Evolutionary conservation across 2,888 invertebrate genomes (phyloP).

Genomic region (Parnassius glacialis): DNA sequence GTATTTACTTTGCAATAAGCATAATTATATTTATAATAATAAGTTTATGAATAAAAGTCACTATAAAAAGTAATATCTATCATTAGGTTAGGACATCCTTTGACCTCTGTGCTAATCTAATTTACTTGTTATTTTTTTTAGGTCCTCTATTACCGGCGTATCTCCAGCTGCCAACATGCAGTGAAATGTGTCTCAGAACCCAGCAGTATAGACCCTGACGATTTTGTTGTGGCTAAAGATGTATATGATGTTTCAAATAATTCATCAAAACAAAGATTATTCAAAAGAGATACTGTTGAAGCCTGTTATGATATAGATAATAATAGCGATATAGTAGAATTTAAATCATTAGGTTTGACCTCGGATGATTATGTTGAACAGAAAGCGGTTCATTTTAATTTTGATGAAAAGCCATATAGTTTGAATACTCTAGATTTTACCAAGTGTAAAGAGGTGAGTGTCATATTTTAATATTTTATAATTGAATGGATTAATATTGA

Average conservation of each 20-base stretch:
- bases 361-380: slow-evolving; percentile 70
- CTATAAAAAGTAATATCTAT: no score
- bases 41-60: no score
- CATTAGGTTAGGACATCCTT: slow-evolving; percentile 29
- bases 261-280: slow-evolving; percentile 26
- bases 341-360: slow-evolving; percentile 53
- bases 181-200: slow-evolving; percentile 50
- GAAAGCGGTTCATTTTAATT: slow-evolving; percentile 41
- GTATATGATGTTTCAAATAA: slow-evolving; percentile 20
- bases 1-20: slow-evolving; percentile 36
- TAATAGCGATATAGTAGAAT: slow-evolving; percentile 44
- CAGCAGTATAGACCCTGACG: slow-evolving; percentile 52
- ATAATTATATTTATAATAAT: no score
- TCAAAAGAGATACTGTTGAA: slow-evolving; percentile 33
- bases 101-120: slow-evolving; percentile 60
- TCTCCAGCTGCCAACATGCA: slow-evolving; percentile 64
- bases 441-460: slow-evolving; percentile 60
- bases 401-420: slow-evolving; percentile 48
- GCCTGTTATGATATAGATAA: slow-evolving; percentile 33
- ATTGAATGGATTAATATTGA: background rate
- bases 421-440: slow-evolving; percentile 61
- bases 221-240: slow-evolving; percentile 38
- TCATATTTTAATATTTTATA: slow-evolving; percentile 1
- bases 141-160: slow-evolving; percentile 63
- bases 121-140: slow-evolving; percentile 39